Evolutionary conservation across 2,113 vertebrate genomes (phyloP), one percentile per base, ranked within the genome.

Genomic region (Potamarius usumacintae): DNA sequence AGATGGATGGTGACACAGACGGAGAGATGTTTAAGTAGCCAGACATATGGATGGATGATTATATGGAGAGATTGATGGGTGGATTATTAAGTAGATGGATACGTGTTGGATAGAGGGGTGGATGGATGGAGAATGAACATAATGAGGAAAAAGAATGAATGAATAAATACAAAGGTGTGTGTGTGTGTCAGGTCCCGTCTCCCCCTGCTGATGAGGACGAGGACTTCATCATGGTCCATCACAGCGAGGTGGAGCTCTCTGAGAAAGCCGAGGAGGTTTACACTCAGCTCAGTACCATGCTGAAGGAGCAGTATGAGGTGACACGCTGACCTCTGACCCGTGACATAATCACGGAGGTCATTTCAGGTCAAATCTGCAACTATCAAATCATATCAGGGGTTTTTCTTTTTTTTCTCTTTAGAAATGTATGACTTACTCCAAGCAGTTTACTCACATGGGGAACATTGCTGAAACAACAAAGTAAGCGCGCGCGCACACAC

Each of bases 361-460:
- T 57, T 27, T 27, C n/a, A 27, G 52, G 12, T 79, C 27, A 42
- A 34, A 20, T 11, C 78, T 20, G n/a, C 53, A 30, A 9, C 52
- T 30, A 53, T 14, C 12, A 7, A 18, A 15, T 78, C 5, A 27
- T 17, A 34, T 20, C 15, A 2, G 7, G 2, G 2, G 58, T 42
- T 57, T 58, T n/a, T 60, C 12, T 53, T 1, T 50, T 50, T 86
- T 86, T 78, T 83, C 67, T 89, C 88, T 90, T 85, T 92, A 99
- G 98, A 99, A 98, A 91, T 98, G 97, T 91, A 86, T 97, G 95
- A 97, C 96, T 80, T 96, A 97, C 92, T 98, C 97, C 87, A 97
- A 97, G 93, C 97, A 99, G 85, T 99, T 98, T 93, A 98, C 96
- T 89, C 98, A 99, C 91, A 94, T 98, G 93, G 98, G 98, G 83